These are phyloP conservation scores for Turdus rufiventris DNA, from an alignment of 2,113 vertebrate species.

Conservation along the genomic window DNA sequence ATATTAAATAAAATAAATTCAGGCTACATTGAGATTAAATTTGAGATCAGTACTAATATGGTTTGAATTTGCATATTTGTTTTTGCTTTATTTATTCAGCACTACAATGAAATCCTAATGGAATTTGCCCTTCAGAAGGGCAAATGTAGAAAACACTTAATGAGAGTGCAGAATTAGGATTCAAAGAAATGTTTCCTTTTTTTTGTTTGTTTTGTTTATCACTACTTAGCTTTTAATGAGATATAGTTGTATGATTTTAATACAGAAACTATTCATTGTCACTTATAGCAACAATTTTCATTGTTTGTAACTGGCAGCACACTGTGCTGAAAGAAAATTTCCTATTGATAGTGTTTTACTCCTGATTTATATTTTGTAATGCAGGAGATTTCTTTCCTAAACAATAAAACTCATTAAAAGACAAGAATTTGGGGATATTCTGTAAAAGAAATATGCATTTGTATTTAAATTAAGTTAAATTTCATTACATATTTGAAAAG, in stretches of 20 bases:
- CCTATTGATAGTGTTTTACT: not conserved
- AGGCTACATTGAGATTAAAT: not conserved
- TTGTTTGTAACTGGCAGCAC: not conserved
- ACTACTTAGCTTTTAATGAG: slow-evolving; percentile 4
- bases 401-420: not conserved
- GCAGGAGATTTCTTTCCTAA: not conserved
- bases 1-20: not conserved
- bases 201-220: not conserved
- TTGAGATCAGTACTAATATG: not conserved
- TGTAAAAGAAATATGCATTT: not conserved
- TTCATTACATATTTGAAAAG: not conserved
- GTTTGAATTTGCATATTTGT: not conserved
- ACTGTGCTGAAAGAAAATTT: not conserved
- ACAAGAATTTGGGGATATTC: not conserved
- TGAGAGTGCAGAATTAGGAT: not conserved
- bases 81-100: slow-evolving; percentile 21
- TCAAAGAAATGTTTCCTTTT: not conserved
- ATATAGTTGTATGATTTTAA: slow-evolving; percentile 5
- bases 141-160: not conserved
- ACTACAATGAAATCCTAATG: not conserved
- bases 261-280: not conserved
- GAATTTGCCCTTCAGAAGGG: slow-evolving; percentile 11
- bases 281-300: not conserved
- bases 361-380: not conserved
- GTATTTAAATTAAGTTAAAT: not conserved